Evolutionary conservation across 1,140 invertebrate species (phyloP), one percentile per base, ranked within the genome.

Genomic region (Papilio xuthus): DNA sequence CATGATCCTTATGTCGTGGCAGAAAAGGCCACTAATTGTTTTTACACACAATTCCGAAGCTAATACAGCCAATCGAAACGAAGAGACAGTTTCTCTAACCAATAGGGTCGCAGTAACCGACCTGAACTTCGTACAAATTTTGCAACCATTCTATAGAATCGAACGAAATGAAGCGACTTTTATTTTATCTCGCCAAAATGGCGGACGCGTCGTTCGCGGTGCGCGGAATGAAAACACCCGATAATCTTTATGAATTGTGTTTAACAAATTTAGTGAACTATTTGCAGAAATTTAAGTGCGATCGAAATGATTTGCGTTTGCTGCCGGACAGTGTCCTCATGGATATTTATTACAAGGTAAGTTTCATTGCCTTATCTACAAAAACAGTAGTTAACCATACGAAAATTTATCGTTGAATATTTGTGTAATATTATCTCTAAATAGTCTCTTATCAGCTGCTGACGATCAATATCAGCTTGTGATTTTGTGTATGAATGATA

Each of bases 281-380:
- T 86, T 86, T 93, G 86, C 87, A 93, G 78, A 93, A 93, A 89
- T 90, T 84, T 71, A 92, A 93, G 88, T 93, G 89, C 84, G 87
- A 91, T 76, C 85, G 89, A 83, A 89, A 93, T 88, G 93, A 93
- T 81, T 86, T 92, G 79, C 86, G 85, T 32, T 85, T 83, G 44
- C 83, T 96, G 71, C 96, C 96, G 71, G 95, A 96, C 77, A 95
- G 92, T 89, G 93, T 96, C 83, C 90, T 96, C 67, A 96, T 96
- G 89, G 96, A 96, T 94, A 92, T 96, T 82, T 96, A 96, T 87
- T 95, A 95, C 89, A 95, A 95, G 95, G 96, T 96, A 91, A 95
- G 90, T 89, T 83, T 78, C 53, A 79, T 80, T 75, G 20, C 80
- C 83, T 87, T 91, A 88, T 88, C 84, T 86, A 88, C 83, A 86